These are phyloP conservation scores for Danio aesculapii DNA, from an alignment of 2,797 vertebrate species.

Conservation along the genomic window DNA sequence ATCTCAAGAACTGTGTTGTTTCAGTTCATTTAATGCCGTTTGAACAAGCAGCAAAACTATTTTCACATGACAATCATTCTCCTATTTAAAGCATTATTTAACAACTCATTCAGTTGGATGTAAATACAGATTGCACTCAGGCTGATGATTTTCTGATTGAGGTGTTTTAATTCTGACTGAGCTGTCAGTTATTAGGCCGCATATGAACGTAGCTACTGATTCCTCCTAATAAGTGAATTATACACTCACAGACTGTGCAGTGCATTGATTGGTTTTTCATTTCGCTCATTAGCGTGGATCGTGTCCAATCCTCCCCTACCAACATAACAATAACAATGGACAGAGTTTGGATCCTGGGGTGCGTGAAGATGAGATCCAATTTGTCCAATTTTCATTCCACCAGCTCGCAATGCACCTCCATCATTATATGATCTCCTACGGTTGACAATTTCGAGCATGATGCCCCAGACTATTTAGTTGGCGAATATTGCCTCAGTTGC, in stretches of 20 bases:
- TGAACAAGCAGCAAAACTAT: too few species aligned
- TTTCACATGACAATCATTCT: not conserved
- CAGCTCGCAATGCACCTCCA: constrained; percentile 17
- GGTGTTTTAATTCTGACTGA: constrained; percentile 10
- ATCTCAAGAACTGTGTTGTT: too few species aligned
- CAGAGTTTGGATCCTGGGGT: constrained; percentile 28
- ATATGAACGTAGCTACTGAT: constrained; percentile 3
- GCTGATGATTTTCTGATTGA: constrained; percentile 6
- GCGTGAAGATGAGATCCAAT: constrained; percentile 42
- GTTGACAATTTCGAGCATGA: constrained; percentile 37
- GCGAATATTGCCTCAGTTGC: constrained; percentile 8
- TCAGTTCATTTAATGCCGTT: too few species aligned
- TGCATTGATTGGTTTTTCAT: constrained; percentile 32
- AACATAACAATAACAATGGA: constrained; percentile 42
- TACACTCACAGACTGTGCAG: constrained; percentile 9
- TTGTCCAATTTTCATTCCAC: constrained; percentile 43
- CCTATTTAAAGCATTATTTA: not conserved
- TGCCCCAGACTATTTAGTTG: constrained; percentile 23
- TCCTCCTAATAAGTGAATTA: constrained; percentile 30
- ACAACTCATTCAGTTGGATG: not conserved
- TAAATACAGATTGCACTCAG: not conserved
- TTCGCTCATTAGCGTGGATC: constrained; percentile 14
- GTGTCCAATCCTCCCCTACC: constrained; percentile 25
- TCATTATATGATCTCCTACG: constrained; percentile 39
- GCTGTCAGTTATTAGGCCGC: constrained; percentile 5